Evolutionary conservation across 1,140 invertebrate genomes (phyloP).

Genomic region (Drosophila prosaltans): DNA sequence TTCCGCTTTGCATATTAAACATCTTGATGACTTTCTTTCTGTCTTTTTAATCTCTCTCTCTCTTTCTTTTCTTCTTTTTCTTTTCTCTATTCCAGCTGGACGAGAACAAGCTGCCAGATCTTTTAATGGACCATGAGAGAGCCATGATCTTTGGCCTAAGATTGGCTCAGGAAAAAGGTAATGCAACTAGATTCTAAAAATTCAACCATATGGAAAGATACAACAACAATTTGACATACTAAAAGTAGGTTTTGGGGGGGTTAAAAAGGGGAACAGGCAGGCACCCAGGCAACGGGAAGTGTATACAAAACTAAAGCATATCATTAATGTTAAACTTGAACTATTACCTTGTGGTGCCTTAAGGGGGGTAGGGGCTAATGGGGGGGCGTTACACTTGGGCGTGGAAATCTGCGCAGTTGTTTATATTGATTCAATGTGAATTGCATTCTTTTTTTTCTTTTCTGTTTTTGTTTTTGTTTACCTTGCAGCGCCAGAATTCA

Average conservation of each 20-base stretch:
- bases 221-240: too few species aligned
- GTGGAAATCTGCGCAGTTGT: slow-evolving; percentile 41
- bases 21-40: slow-evolving; percentile 41
- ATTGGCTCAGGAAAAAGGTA: slow-evolving; percentile 45
- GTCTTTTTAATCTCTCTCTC: slow-evolving; percentile 36
- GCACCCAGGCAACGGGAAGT: not conserved
- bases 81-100: slow-evolving; percentile 59
- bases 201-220: slow-evolving; percentile 63
- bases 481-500: slow-evolving; percentile 69
- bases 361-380: not conserved
- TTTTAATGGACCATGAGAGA: slow-evolving; percentile 75
- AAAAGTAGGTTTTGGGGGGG: too few species aligned
- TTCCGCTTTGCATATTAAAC: slow-evolving; percentile 68
- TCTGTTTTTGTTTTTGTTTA: slow-evolving; percentile 42
- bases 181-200: slow-evolving; percentile 49
- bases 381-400: slow-evolving; percentile 1
- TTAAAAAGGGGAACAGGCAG: not conserved
- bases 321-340: slow-evolving; percentile 56
- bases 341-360: slow-evolving; percentile 16
- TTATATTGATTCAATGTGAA: slow-evolving; percentile 52
- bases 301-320: slow-evolving; percentile 18
- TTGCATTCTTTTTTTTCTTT: slow-evolving; percentile 29
- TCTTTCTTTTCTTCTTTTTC: not conserved
- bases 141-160: slow-evolving; percentile 74
- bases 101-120: slow-evolving; percentile 66